A percentile compares a stretch with the other conserved stretches of the same genome.
These are phyloP conservation scores for Felis chaus DNA, from an alignment of 2,113 vertebrate species.

Conservation along the genomic window DNA sequence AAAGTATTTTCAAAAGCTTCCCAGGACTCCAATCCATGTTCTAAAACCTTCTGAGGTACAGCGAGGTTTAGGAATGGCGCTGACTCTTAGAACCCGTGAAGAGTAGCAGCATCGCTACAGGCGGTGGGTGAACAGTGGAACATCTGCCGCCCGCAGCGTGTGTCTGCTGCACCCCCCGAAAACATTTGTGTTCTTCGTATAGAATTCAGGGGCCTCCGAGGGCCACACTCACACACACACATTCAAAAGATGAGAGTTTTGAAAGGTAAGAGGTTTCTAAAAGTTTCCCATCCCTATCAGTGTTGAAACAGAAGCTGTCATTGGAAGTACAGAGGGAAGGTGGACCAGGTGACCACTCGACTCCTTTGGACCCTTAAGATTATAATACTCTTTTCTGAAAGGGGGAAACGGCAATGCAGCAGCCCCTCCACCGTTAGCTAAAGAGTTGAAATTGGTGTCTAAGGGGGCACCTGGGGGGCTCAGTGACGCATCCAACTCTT, in stretches of 20 bases:
- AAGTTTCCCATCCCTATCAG: background rate
- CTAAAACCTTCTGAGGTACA: constrained; percentile 5
- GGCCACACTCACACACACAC: background rate
- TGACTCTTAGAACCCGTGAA: background rate
- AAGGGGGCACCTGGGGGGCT: too few relatives aligned
- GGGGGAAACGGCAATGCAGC: background rate
- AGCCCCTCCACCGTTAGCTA: background rate
- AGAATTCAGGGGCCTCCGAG: background rate
- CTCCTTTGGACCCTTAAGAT: background rate
- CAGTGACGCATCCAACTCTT: too few relatives aligned
- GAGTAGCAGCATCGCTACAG: background rate
- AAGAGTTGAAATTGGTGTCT: background rate
- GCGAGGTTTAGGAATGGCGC: background rate
- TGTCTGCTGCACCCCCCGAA: background rate
- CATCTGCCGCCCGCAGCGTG: background rate
- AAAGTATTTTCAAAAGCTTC: background rate
- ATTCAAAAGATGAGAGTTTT: background rate
- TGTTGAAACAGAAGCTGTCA: constrained; percentile 7
- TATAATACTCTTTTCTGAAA: background rate
- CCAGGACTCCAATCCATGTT: background rate
- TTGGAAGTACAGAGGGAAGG: background rate
- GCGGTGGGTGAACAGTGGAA: background rate
- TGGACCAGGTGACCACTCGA: background rate
- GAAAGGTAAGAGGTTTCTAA: background rate
- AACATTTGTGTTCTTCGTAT: background rate